Conservation (phyloP, 2,113 vertebrate genomes). For the Pungitius pungitius region DNA sequence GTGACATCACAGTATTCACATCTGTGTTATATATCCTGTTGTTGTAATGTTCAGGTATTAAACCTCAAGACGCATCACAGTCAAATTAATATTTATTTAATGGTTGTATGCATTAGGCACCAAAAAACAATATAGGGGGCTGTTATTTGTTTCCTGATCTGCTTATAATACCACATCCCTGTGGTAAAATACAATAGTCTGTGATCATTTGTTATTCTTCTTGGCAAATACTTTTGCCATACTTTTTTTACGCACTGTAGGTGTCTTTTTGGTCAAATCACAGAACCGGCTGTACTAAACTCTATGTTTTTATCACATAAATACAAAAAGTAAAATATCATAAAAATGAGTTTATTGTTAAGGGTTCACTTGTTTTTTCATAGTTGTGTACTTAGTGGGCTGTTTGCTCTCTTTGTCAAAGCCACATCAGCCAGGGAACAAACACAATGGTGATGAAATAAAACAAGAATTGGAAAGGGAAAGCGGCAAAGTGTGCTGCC, state of each 20-base stretch:
- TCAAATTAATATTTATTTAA: background rate
- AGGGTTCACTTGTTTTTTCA: background rate
- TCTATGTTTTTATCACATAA: background rate
- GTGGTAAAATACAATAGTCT: background rate
- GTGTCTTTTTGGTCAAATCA: background rate
- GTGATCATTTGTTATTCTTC: background rate
- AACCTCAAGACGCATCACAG: no score
- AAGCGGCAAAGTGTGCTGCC: conserved; percentile 6
- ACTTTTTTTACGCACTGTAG: background rate
- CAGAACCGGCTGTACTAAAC: background rate
- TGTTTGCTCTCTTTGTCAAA: background rate
- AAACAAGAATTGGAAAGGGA: conserved; percentile 18
- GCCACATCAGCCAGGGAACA: background rate
- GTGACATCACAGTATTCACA: background rate
- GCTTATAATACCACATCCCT: background rate
- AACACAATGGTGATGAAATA: background rate
- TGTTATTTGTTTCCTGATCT: background rate
- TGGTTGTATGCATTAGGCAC: background rate
- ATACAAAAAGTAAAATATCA: background rate
- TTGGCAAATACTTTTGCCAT: no score
- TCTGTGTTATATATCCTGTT: background rate
- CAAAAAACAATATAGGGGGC: background rate
- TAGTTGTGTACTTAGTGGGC: background rate
- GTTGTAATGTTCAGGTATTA: background rate
- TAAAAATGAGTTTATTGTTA: background rate